These are phyloP conservation scores for Harpegnathos saltator DNA, from an alignment of 1,140 invertebrate species.

Conservation along the genomic window DNA sequence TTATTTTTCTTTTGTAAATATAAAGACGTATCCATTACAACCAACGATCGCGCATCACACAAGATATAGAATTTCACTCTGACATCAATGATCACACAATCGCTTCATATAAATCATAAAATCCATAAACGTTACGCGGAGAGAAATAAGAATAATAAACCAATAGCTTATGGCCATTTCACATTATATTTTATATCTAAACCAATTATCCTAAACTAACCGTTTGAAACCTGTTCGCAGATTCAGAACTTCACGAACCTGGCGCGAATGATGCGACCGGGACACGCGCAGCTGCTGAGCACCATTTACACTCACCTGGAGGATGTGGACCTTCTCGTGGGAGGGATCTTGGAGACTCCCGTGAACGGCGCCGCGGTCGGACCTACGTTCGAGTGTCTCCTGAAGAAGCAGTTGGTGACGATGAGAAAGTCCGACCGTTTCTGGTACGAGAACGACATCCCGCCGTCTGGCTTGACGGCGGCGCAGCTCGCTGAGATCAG, in stretches of 20 bases:
- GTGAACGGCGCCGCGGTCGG: constrained; percentile 93
- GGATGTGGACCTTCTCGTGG: constrained; percentile 95
- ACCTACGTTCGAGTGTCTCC: constrained; percentile 94
- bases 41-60: no score
- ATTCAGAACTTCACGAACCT: constrained; percentile 88
- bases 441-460: constrained; percentile 98
- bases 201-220: no score
- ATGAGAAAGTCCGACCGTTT: constrained; percentile 94
- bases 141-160: no score
- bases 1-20: no score
- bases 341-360: constrained; percentile 93
- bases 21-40: no score
- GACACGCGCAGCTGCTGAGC: constrained; percentile 87
- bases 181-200: no score
- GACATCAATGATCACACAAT: no score
- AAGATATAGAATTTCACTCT: no score
- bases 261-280: constrained; percentile 87
- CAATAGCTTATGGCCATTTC: no score
- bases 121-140: no score
- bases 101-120: no score
- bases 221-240: constrained; percentile 61
- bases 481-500: constrained; percentile 95
- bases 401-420: constrained; percentile 92
- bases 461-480: constrained; percentile 93
- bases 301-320: constrained; percentile 90